Evolutionary conservation across 1,140 invertebrate species (phyloP), one percentile per base, ranked within the genome.

Genomic region (Semibalanus balanoides): DNA sequence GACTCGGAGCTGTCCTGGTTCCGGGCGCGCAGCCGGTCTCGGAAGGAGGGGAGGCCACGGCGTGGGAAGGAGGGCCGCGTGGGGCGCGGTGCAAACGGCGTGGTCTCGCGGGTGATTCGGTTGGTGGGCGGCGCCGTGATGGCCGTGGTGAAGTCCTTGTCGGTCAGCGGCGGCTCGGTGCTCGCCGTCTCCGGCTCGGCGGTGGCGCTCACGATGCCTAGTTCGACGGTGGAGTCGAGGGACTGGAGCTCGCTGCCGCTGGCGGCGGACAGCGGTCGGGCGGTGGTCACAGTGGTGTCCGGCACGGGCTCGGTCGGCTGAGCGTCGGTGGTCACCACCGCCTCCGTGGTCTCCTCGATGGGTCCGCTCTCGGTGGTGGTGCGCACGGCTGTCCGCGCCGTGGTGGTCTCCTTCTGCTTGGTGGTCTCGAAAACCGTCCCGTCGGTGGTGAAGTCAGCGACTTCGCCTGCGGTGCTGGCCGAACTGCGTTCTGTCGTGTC

Each of bases 401-500:
- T n/a, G n/a, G n/a, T 76, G 72, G 77, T 78, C 51, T 78, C 51
- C 22, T 1, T 7, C 22, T 64, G 11, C 3, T 25, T 64, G 51
- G 51, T 64, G 51, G 22, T 3, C 11, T 64, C 51, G 22, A 64
- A 22, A 7, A 25, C 7, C 3, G 51, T 22, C 14, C 22, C 51
- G 22, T 11, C 9, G 51, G 9, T 25, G 51, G 51, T 64, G 51
- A 64, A 64, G 51, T 19, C 51, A 3, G 51, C 51, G 22, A 14
- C 51, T 3, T 25, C 51, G 51, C 51, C 51, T 25, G 51, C 11
- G 3, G 51, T 64, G 51, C 7, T 64, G 51, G 1, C 22, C 22
- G 22, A 64, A 64, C 51, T 64, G 14, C 51, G 7, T 19, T 64
- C 51, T 11, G 51, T 64, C 22, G 51, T 64, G 51, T 64, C 51